Evolutionary conservation across 1,140 invertebrate species (phyloP), one percentile per base, ranked within the genome.

Genomic region (Drosophila suzukii): DNA sequence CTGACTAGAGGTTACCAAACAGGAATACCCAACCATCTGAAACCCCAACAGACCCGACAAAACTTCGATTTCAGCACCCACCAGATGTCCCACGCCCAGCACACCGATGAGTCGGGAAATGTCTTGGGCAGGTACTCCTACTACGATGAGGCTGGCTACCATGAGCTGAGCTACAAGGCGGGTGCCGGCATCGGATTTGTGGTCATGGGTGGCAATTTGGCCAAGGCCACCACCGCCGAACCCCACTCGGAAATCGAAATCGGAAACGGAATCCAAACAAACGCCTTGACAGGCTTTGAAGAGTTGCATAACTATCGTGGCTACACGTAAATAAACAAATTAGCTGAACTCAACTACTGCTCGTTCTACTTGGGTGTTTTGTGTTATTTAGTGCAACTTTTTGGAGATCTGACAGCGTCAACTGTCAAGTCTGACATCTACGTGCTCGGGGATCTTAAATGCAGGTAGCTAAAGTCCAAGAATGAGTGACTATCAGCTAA

Each of bases 121-220:
- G 94, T 95, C 0, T 86, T 94, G 72, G 95, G 95, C 27, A 95
- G 95, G 4, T 96, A 96, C 91, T 95, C 95, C 3, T 96, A 95
- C 86, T 91, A 95, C 30, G 95, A 96, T 78, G 95, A 95, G 30
- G 83, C 83, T 24, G 88, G 82, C 30, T 91, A 84, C 55, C 83
- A 91, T 24, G 88, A 91, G 62, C 41, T 91, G 6, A 90, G 79
- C 75, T 91, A 88, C 43, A 84, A 91, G 66, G 88, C 88, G 30
- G 83, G 78, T 13, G 80, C 71, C 44, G 88, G 81, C 75, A 91
- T 84, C 73, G 89, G 88, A 0, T 91, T 91, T 53, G 88, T 91
- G 36, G 80, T 91, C 47, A 84, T 91, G 77, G 88, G 80, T 38
- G 80, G 88, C 43, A 91, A 91, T 61, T 78, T 88, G 75, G 77